These are phyloP conservation scores for Synergus umbraculus DNA, from an alignment of 2,888 invertebrate species.

Conservation along the genomic window DNA sequence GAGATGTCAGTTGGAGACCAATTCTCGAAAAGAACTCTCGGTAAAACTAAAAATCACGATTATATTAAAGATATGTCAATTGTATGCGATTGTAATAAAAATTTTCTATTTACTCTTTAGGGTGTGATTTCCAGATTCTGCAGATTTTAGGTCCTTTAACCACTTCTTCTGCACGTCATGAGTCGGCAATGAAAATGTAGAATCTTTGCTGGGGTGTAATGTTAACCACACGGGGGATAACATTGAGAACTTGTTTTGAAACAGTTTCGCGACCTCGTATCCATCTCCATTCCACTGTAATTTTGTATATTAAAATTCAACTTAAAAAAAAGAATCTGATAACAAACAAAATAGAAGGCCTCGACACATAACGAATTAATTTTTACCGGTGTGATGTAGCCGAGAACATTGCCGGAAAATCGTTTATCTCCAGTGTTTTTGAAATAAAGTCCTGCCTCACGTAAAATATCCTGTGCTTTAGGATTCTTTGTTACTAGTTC, in stretches of 20 bases:
- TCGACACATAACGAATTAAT: background rate
- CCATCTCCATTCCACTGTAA: conserved; percentile 96
- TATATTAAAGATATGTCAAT: conserved; percentile 39
- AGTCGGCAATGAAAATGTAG: conserved; percentile 81
- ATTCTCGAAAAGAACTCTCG: conserved; percentile 92
- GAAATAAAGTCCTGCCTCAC: conserved; percentile 87
- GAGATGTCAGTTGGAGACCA: conserved; percentile 89
- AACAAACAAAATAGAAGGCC: too few species aligned
- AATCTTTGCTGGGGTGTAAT: conserved; percentile 80
- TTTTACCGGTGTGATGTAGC: conserved; percentile 94
- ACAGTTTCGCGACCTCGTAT: conserved; percentile 93
- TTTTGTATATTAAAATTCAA: conserved; percentile 13
- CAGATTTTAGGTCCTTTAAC: conserved; percentile 85
- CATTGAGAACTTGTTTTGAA: conserved; percentile 92
- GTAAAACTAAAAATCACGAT: conserved; percentile 84
- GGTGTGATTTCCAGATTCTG: conserved; percentile 79
- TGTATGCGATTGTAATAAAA: background rate
- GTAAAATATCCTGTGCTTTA: conserved; percentile 85
- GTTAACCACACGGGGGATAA: conserved; percentile 98
- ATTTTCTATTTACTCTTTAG: conserved; percentile 80
- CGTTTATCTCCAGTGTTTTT: conserved; percentile 83
- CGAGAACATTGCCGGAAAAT: conserved; percentile 88
- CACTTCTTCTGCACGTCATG: conserved; percentile 93
- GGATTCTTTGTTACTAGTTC: conserved; percentile 85
- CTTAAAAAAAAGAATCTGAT: too few species aligned